Conservation (phyloP, 2,888 invertebrate species). For the Phoenoteleia sp. region DNA sequence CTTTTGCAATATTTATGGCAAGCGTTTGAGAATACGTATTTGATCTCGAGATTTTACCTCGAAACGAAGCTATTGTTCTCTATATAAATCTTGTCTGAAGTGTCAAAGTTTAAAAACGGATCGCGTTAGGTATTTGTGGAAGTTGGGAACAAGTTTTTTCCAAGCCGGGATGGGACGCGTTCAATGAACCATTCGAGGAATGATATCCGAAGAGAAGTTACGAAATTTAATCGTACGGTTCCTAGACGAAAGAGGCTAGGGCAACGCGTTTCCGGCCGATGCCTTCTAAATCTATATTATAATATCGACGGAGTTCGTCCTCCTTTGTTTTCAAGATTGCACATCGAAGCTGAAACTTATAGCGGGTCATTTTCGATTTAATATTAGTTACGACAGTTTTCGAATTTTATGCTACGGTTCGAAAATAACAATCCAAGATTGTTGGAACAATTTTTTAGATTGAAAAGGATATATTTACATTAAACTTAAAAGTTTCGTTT, state of each 20-base stretch:
- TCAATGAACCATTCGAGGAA: conserved; percentile 36
- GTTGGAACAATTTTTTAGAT: too few species aligned
- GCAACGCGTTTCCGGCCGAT: conserved; percentile 24
- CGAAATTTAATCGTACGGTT: conserved; percentile 49
- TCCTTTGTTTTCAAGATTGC: conserved; percentile 43
- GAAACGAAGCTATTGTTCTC: conserved; percentile 38
- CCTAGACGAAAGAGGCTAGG: background rate
- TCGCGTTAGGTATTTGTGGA: conserved; percentile 50
- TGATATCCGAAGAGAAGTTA: conserved; percentile 37
- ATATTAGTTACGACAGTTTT: background rate
- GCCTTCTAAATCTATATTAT: conserved; percentile 29
- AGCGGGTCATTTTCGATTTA: conserved; percentile 2
- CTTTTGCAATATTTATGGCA: conserved; percentile 41
- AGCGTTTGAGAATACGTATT: conserved; percentile 32
- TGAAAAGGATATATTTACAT: too few species aligned
- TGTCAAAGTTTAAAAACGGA: conserved; percentile 58
- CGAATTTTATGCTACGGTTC: background rate
- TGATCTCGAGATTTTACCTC: conserved; percentile 12
- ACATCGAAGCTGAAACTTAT: conserved; percentile 10
- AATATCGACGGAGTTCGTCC: conserved; percentile 22
- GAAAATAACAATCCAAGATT: conserved; percentile 1
- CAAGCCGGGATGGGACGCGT: background rate
- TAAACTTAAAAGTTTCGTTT: conserved; percentile 10
- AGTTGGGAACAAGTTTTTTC: conserved; percentile 49
- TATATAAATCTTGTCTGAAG: conserved; percentile 42